Conservation (phyloP, 1,140 invertebrate species). For the Sitodiplosis mosellana region DNA sequence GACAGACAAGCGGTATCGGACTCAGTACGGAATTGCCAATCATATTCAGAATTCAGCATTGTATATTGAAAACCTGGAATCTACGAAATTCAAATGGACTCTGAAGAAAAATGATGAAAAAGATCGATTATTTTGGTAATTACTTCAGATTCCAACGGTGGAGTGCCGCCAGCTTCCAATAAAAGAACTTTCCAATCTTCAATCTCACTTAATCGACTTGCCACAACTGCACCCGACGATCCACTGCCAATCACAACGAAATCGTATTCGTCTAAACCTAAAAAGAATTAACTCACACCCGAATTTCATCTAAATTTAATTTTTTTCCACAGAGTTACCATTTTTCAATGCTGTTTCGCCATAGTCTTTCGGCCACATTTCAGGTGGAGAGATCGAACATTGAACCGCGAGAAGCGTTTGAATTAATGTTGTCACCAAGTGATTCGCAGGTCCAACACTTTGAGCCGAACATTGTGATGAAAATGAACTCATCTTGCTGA, state of each 20-base stretch:
- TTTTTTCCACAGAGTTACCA: background rate
- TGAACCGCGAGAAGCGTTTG: slow-evolving; percentile 31
- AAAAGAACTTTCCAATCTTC: slow-evolving; percentile 32
- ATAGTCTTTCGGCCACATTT: slow-evolving; percentile 30
- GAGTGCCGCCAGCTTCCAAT: slow-evolving; percentile 38
- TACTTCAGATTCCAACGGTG: slow-evolving; percentile 29
- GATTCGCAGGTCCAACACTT: slow-evolving; percentile 22
- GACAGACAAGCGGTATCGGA: slow-evolving; percentile 32
- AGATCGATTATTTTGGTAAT: slow-evolving; percentile 1
- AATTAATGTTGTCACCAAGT: slow-evolving; percentile 30
- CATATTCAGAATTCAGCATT: slow-evolving; percentile 29
- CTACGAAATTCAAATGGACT: background rate
- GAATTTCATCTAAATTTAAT: background rate
- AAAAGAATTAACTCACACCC: background rate
- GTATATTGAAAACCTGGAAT: slow-evolving; percentile 11
- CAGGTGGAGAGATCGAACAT: slow-evolving; percentile 30
- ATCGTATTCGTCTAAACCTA: slow-evolving; percentile 2
- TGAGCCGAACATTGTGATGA: slow-evolving; percentile 16
- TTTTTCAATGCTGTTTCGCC: slow-evolving; percentile 24
- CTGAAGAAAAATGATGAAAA: background rate
- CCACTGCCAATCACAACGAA: slow-evolving; percentile 5
- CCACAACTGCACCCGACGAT: slow-evolving; percentile 30
- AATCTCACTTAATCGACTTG: slow-evolving; percentile 33
- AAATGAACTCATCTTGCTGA: background rate
- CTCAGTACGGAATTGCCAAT: slow-evolving; percentile 48